Evolutionary conservation across 1,140 invertebrate species (phyloP), one percentile per base, ranked within the genome.

Genomic region (Caenorhabditis briggsae): DNA sequence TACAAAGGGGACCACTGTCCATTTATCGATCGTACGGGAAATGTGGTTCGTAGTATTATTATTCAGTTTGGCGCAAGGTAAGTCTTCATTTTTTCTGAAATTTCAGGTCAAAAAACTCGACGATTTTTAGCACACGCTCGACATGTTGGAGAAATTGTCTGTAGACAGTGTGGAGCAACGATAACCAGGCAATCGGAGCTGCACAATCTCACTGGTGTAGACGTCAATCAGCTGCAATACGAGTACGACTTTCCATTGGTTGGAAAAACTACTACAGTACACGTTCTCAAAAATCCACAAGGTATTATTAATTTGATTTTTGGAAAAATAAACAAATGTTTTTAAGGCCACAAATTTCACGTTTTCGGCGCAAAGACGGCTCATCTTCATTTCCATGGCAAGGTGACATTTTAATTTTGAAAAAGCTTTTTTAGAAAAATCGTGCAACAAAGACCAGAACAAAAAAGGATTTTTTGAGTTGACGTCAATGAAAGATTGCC

Each of bases 141-240:
- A 8, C 85, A 86, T 18, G 56, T 86, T 53, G 85, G 85, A 20
- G 85, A 86, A 64, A 50, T 86, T 11, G 16, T 86, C n/a, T 86
- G 85, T 25, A 59, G 85, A 82, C 74, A 86, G 33, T 86, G 85
- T 56, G 85, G 85, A 50, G 85, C 85, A 20, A 16, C 46, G 8
- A 48, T 86, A 23, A 86, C 85, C 2, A 59, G 64, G 23, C 85
- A 86, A 25, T 64, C 55, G 18, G 85, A 86, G 46, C 56, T 86
- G 1, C 58, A 82, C 9, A 86, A 86, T 61, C n/a, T 70, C 7
- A 86, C 85, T 2, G 64, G 55, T 7, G 64, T 70, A 5, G 82
- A 82, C 14, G 11, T 12, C 55, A 20, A 41, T 46, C 43, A 74
- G 48, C 25, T 85, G 6, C 41, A 65, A 14, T 86, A 78, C 48